Base-by-base conservation (phyloP, 2,797 vertebrate genomes). In the Coregonus suidteri region DNA sequence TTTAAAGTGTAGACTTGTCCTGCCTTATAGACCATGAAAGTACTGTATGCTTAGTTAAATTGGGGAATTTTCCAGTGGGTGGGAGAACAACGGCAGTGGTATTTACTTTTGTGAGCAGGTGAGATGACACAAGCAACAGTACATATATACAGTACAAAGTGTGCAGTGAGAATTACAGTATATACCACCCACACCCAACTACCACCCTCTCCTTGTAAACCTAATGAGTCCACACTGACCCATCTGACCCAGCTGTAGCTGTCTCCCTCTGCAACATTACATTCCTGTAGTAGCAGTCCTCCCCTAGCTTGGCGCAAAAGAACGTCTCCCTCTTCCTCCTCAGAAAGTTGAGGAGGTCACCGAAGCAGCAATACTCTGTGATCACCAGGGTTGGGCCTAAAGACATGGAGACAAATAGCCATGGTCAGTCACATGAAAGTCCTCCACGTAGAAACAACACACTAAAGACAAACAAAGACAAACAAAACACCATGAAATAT, bases 281-380 rank as follows among this genome's bases (percentile, higher is more conserved):
- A 34, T 99, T 99, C 90, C 96, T 96, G 30, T 99, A 99, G 88
- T 96, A 95, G 71, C 94, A 94, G 30, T 95, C 90, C 77, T 96
- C 96, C 82, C 92, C 91, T 0, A 93, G 93, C 89, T 97, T 97
- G 70, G 94, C 95, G 89, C 94, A 96, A 89, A 97, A 95, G 89
- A 98, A 99, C 14, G 94, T 96, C 82, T 98, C 97, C 75, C 97
- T 95, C 83, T 99, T 99, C 84, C 95, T 91, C 75, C 97, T 95
- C 82, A 99, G 93, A 91, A 98, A 99, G 94, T 99, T 99, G 79
- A 99, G 90, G 83, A 99, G 97, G 92, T 99, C 98, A 56, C 98
- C 98, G 34, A 98, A 99, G 91, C 98, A 99, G 93, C 98, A 99
- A 91, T 99, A 99, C 82, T 99, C 98, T 0, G 98, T 99, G 88